Percentiles rank a stretch among this genome's conserved stretches.
phyloP scores from a whole-genome alignment of 1,140 invertebrate species.

The Dolichoris vasculosae region DNA sequence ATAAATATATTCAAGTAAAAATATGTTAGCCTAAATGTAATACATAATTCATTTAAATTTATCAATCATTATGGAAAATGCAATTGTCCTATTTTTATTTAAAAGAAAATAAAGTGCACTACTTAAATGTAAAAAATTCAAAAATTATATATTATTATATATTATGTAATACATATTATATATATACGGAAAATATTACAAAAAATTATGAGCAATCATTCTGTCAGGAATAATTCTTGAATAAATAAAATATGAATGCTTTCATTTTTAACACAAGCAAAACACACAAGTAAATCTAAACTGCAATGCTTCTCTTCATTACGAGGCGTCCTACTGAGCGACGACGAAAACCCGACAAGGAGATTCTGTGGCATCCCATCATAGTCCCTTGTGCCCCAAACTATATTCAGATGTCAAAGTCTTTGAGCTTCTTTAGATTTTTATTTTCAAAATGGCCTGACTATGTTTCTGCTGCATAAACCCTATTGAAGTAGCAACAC shows the following conservation, averaged over 20 bases:
- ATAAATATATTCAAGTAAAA: no score
- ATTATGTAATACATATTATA: background rate
- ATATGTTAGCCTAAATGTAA: no score
- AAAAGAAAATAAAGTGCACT: no score
- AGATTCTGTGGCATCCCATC: slow-evolving; percentile 39
- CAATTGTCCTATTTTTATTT: no score
- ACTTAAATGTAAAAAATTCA: background rate
- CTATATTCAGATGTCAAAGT: slow-evolving; percentile 58
- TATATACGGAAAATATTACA: background rate
- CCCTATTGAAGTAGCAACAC: background rate
- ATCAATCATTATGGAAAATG: no score
- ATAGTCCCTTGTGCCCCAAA: slow-evolving; percentile 48
- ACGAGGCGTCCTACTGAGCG: slow-evolving; percentile 49
- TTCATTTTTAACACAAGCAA: slow-evolving; percentile 21
- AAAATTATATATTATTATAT: no score
- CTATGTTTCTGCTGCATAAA: slow-evolving; percentile 60
- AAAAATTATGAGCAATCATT: background rate
- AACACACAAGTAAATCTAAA: slow-evolving; percentile 28
- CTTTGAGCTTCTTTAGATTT: slow-evolving; percentile 62
- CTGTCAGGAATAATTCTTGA: slow-evolving; percentile 32
- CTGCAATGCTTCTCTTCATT: slow-evolving; percentile 45
- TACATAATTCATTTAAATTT: no score
- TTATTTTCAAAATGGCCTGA: slow-evolving; percentile 58
- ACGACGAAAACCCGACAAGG: background rate
- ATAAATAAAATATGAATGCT: background rate